Percentiles rank a stretch among this genome's conserved stretches.
Conservation (phyloP, 2,797 vertebrate genomes). For the Moxostoma hubbsi region DNA sequence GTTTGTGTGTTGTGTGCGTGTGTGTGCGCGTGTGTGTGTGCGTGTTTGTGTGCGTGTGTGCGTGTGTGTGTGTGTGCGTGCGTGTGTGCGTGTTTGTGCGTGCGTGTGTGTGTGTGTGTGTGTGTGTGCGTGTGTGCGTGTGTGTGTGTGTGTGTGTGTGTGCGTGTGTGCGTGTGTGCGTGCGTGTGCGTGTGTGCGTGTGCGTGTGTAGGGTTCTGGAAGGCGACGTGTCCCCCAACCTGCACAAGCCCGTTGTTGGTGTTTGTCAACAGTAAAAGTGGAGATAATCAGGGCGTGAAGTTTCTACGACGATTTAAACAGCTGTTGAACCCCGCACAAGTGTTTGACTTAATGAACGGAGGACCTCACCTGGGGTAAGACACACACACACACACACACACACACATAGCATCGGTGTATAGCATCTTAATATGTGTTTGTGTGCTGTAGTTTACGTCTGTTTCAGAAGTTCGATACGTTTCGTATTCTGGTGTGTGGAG, state of each 20-base stretch:
- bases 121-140: too few relatives aligned
- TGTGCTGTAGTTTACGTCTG: conserved; percentile 82
- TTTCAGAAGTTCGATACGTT: conserved; percentile 99
- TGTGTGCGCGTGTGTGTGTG: background rate
- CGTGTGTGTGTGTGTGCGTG: too few relatives aligned
- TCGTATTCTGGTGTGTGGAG: conserved; percentile 95
- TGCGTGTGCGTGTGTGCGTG: background rate
- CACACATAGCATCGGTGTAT: too few relatives aligned
- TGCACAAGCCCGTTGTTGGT: conserved; percentile 94
- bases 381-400: background rate
- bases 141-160: too few relatives aligned
- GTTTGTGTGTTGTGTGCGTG: background rate
- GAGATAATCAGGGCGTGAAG: conserved; percentile 97
- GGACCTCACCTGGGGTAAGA: conserved; percentile 93
- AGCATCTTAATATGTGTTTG: conserved; percentile 1
- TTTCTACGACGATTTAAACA: conserved; percentile 96
- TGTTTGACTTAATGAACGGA: conserved; percentile 98
- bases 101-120: background rate
- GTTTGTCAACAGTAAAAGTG: conserved; percentile 96
- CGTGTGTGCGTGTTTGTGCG: too few relatives aligned
- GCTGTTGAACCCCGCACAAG: conserved; percentile 94
- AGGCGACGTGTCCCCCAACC: conserved; percentile 92
- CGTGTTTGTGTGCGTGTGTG: too few relatives aligned
- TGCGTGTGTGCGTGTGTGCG: too few relatives aligned
- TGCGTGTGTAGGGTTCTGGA: conserved; percentile 88